Percentiles rank a stretch among this genome's conserved stretches.
phyloP scores from a whole-genome alignment of 2,797 vertebrate genomes.

The Chelidonichthys spinosus region DNA sequence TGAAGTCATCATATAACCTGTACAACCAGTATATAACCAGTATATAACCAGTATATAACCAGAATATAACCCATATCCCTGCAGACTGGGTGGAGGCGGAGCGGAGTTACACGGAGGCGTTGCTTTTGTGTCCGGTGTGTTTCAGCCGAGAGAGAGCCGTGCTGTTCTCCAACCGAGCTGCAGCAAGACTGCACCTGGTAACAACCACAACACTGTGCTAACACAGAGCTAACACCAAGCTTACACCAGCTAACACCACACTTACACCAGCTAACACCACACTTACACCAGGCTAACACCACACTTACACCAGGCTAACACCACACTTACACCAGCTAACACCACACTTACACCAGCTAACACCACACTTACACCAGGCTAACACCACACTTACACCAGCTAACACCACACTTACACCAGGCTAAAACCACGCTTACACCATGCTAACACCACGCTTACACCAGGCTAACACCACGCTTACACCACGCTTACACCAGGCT shows the following conservation, averaged over 20 bases:
- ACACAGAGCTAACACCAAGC: neutral
- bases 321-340: neutral
- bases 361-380: neutral
- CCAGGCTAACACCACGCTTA: neutral
- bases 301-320: neutral
- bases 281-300: neutral
- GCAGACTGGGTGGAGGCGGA: slow-evolving; percentile 90
- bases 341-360: neutral
- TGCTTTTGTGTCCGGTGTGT: slow-evolving; percentile 88
- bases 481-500: neutral
- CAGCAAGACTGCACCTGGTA: slow-evolving; percentile 92
- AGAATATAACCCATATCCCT: neutral
- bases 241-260: neutral
- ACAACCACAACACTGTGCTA: neutral
- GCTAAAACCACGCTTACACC: too few relatives aligned
- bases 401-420: neutral
- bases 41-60: neutral
- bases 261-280: neutral
- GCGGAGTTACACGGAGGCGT: slow-evolving; percentile 87
- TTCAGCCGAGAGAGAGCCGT: slow-evolving; percentile 89
- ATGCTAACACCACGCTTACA: neutral
- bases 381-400: neutral
- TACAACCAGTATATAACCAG: too few relatives aligned
- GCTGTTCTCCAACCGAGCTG: slow-evolving; percentile 95
- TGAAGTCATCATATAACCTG: neutral